Conservation (phyloP, 2,888 invertebrate genomes). For the Lasioglossum leucozonium region DNA sequence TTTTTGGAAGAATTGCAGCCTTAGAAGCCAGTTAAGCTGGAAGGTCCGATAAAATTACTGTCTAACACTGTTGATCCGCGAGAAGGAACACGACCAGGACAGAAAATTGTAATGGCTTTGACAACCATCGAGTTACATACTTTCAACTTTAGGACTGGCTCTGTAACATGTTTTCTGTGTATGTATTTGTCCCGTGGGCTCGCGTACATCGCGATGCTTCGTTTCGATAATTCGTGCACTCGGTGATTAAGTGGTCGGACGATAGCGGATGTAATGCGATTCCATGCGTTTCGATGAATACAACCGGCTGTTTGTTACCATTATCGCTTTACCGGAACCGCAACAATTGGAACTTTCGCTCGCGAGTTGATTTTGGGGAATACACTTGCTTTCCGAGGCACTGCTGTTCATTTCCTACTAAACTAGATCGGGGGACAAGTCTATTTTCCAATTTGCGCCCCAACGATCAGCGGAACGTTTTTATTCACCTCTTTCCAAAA, state of each 20-base stretch:
- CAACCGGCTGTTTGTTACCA: constrained; percentile 25
- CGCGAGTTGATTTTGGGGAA: background rate
- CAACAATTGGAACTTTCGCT: constrained; percentile 12
- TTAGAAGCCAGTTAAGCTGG: background rate
- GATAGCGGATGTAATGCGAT: constrained; percentile 40
- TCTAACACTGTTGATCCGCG: background rate
- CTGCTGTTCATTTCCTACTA: constrained; percentile 10
- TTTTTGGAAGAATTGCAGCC: background rate
- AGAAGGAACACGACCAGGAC: background rate
- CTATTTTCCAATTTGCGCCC: background rate
- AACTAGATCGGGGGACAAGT: background rate
- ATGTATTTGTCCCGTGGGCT: constrained; percentile 52
- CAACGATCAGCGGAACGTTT: background rate
- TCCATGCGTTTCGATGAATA: constrained; percentile 27
- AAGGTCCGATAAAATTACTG: background rate
- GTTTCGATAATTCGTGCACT: constrained; percentile 34
- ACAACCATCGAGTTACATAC: constrained; percentile 52
- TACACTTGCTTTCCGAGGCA: background rate
- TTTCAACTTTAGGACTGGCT: constrained; percentile 40
- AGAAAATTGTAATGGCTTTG: constrained; percentile 49
- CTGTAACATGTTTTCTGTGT: constrained; percentile 57
- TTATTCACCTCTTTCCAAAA: background rate
- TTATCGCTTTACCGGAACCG: constrained; percentile 19
- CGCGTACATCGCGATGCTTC: constrained; percentile 22
- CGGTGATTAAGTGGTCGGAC: constrained; percentile 45